These are phyloP conservation scores for Rhyzopertha dominica DNA, from an alignment of 1,140 invertebrate genomes.

Conservation along the genomic window DNA sequence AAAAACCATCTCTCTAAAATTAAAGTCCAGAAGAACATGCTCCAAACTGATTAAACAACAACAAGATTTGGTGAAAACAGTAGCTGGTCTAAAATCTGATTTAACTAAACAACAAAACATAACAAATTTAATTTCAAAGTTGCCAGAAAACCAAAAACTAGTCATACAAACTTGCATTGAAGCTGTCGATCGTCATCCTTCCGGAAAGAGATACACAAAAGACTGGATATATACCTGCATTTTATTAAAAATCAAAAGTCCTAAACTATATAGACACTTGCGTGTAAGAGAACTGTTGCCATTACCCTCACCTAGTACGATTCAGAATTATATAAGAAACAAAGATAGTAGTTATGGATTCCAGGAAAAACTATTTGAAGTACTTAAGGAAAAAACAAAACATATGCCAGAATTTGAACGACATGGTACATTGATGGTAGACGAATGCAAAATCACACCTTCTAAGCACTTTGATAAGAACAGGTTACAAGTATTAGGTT, in stretches of 20 bases:
- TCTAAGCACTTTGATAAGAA: conserved; percentile 15
- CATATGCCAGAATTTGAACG: conserved; percentile 7
- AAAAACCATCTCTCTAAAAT: no score
- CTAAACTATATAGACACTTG: conserved; percentile 5
- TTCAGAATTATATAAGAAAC: conserved; percentile 4
- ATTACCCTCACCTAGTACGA: neutral
- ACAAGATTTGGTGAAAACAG: no score
- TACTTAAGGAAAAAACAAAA: conserved; percentile 10
- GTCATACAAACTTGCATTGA: neutral
- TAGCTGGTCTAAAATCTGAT: no score
- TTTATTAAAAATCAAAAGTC: conserved; percentile 8
- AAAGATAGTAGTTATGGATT: conserved; percentile 12
- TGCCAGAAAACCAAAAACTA: conserved; percentile 3
- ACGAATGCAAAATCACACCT: conserved; percentile 7
- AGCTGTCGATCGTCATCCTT: neutral
- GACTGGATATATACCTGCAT: conserved; percentile 12
- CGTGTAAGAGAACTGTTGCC: conserved; percentile 1
- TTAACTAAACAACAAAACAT: no score
- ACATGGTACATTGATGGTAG: conserved; percentile 7
- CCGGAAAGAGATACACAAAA: conserved; percentile 3
- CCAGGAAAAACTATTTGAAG: conserved; percentile 7
- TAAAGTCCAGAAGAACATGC: no score
- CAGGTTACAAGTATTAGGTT: conserved; percentile 20
- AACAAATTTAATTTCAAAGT: conserved; percentile 3
- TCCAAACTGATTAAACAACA: no score